phyloP scores from a whole-genome alignment of 2,888 invertebrate species.

The Eristalis intricaria region DNA sequence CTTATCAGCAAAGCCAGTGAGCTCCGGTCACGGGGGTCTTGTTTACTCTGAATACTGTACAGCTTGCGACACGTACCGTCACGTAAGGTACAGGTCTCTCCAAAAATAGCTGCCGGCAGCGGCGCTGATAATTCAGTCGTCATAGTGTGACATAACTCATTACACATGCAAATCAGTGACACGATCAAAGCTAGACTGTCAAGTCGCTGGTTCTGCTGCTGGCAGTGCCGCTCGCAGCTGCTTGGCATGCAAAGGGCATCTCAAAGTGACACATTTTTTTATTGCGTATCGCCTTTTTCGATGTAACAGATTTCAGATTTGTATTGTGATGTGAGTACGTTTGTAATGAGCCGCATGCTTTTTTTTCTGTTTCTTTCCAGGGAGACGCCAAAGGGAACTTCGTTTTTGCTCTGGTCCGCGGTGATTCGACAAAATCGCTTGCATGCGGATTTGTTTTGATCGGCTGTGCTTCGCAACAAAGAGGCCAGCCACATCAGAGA shows the following conservation, averaged over 20 bases:
- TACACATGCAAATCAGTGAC: conserved; percentile 43
- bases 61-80: conserved; percentile 27
- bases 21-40: conserved; percentile 10
- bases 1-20: conserved; percentile 44
- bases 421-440: conserved; percentile 83
- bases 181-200: conserved; percentile 1
- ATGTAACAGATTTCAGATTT: not conserved
- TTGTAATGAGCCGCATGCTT: conserved; percentile 25
- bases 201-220: not conserved
- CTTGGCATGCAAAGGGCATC: conserved; percentile 14
- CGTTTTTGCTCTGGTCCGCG: conserved; percentile 76
- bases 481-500: conserved; percentile 85
- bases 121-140: conserved; percentile 40
- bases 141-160: conserved; percentile 35
- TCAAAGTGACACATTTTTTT: conserved; percentile 16
- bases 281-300: conserved; percentile 17
- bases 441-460: conserved; percentile 96
- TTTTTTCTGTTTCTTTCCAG: conserved; percentile 74
- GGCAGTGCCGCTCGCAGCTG: not conserved
- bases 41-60: conserved; percentile 29
- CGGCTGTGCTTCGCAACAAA: conserved; percentile 94
- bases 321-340: not conserved
- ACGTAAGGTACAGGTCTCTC: conserved; percentile 37
- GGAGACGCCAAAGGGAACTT: conserved; percentile 74
- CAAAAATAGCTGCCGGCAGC: conserved; percentile 12